Conservation (phyloP, 2,888 invertebrate species). For the Zhengitettix transpicula region DNA sequence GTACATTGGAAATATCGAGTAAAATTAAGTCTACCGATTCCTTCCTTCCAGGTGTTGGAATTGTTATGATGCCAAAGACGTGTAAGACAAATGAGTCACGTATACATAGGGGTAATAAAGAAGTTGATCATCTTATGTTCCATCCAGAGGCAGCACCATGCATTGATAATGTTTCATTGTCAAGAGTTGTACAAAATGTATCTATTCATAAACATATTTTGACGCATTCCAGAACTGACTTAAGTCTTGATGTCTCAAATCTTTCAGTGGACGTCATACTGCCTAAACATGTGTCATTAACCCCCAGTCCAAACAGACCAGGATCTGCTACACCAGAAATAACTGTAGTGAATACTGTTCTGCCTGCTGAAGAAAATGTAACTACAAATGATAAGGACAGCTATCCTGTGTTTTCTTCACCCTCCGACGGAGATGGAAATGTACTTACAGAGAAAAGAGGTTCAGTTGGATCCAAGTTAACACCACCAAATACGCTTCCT, state of each 20-base stretch:
- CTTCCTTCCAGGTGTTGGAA: constrained; percentile 47
- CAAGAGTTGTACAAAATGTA: constrained; percentile 26
- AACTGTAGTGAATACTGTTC: constrained; percentile 27
- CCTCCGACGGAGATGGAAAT: neutral
- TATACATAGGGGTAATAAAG: neutral
- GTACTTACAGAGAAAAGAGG: neutral
- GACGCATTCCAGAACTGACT: constrained; percentile 14
- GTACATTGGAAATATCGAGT: neutral
- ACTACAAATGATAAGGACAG: neutral
- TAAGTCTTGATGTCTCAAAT: constrained; percentile 13
- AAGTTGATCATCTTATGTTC: neutral
- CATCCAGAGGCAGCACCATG: constrained; percentile 18
- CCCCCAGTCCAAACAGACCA: constrained; percentile 19
- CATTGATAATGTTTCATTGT: constrained; percentile 25
- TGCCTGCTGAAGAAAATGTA: neutral
- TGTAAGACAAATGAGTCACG: constrained; percentile 1
- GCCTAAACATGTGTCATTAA: constrained; percentile 6
- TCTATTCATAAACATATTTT: constrained; percentile 12
- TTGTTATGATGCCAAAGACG: constrained; percentile 32
- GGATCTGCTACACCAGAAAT: constrained; percentile 45
- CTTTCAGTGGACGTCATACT: constrained; percentile 1
- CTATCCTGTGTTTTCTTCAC: neutral
- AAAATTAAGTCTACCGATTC: constrained; percentile 27
- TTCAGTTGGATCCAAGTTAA: constrained; percentile 16
- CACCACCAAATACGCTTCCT: constrained; percentile 36